A percentile compares a stretch with the other conserved stretches of the same genome.
These are phyloP conservation scores for Enoplosus armatus DNA, from an alignment of 2,797 vertebrate species.

Conservation along the genomic window DNA sequence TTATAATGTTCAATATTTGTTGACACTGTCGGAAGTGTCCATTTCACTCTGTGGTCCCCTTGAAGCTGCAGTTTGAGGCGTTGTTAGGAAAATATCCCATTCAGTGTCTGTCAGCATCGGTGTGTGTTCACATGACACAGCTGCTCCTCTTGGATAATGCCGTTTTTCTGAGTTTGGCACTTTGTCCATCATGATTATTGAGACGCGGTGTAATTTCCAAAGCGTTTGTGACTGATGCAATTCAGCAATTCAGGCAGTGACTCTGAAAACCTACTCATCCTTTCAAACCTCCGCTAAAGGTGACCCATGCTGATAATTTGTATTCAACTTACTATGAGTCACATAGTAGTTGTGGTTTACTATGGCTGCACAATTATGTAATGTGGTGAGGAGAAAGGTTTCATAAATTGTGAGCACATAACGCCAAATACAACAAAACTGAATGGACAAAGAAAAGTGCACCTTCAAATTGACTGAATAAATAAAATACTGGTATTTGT, in stretches of 20 bases:
- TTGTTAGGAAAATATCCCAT: neutral
- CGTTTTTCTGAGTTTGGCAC: neutral
- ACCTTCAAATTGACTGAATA: neutral
- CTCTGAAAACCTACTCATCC: constrained; percentile 7
- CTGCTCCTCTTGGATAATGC: constrained; percentile 11
- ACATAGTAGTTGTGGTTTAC: constrained; percentile 31
- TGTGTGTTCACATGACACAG: constrained; percentile 1
- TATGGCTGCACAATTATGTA: constrained; percentile 2
- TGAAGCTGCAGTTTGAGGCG: neutral
- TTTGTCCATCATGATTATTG: constrained; percentile 4
- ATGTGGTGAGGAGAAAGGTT: neutral
- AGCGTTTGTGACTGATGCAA: neutral
- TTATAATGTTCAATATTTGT: neutral
- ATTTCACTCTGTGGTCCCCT: neutral
- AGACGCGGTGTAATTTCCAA: neutral
- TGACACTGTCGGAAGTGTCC: neutral
- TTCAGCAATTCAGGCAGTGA: neutral
- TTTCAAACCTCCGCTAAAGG: constrained; percentile 11
- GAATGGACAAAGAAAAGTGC: neutral
- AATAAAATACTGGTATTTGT: neutral
- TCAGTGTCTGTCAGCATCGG: neutral
- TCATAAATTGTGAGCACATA: neutral
- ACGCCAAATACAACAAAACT: neutral
- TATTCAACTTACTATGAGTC: constrained; percentile 34
- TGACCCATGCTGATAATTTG: constrained; percentile 14